Evolutionary conservation across 2,797 vertebrate species (phyloP).

Genomic region (Anas acuta): DNA sequence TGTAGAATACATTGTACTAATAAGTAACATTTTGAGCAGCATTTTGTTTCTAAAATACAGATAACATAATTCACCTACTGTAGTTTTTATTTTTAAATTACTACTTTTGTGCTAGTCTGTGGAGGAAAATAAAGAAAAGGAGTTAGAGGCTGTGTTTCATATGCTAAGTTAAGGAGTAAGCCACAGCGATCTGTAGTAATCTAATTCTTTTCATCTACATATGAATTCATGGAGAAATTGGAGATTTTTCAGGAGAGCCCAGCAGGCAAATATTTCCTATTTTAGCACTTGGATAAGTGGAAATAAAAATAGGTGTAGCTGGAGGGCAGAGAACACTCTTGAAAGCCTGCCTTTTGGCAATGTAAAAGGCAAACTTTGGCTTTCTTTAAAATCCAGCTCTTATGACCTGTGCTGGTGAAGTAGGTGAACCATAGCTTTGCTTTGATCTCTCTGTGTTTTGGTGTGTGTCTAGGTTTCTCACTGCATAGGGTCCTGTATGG

Average conservation of each 20-base stretch:
- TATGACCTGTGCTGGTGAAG: not conserved
- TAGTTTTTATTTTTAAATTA: slow-evolving; percentile 40
- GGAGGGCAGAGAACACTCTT: not conserved
- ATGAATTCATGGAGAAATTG: not conserved
- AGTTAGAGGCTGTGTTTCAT: not conserved
- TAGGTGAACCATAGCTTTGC: not conserved
- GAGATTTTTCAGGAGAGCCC: slow-evolving; percentile 1
- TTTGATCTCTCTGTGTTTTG: not conserved
- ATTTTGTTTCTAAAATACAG: slow-evolving; percentile 41
- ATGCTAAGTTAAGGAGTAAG: not conserved
- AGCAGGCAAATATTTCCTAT: not conserved
- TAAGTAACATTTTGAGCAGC: slow-evolving; percentile 19
- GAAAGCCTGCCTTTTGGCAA: not conserved
- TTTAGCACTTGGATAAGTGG: not conserved
- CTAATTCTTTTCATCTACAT: not conserved
- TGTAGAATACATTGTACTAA: not conserved
- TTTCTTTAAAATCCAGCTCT: not conserved
- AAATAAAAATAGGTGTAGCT: not conserved
- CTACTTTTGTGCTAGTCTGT: not conserved
- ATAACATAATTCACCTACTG: not conserved
- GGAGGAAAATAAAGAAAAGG: slow-evolving; percentile 1
- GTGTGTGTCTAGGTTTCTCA: not conserved
- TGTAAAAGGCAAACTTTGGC: not conserved
- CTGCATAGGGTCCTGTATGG: not conserved
- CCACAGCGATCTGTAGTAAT: not conserved